phyloP scores from a whole-genome alignment of 2,888 invertebrate species.

The Eurytoma adleriae region DNA sequence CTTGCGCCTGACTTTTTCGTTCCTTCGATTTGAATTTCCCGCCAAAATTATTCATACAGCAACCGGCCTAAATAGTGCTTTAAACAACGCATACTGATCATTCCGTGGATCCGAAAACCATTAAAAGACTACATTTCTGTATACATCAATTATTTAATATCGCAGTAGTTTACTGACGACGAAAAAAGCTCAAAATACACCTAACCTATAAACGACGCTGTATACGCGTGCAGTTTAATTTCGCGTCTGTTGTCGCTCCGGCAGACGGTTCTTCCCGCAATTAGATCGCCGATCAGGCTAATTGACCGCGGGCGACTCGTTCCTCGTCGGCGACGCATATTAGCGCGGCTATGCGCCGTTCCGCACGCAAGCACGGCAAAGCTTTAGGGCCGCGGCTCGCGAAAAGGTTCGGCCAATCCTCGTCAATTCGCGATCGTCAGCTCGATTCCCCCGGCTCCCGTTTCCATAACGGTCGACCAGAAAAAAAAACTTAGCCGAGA shows the following conservation, averaged over 20 bases:
- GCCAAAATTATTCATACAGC: too few species aligned
- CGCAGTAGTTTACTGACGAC: neutral
- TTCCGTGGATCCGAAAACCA: neutral
- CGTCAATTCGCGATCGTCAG: neutral
- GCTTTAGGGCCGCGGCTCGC: neutral
- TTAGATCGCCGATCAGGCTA: constrained; percentile 44
- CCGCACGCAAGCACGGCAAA: constrained; percentile 11
- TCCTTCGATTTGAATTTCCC: too few species aligned
- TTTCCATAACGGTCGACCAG: too few species aligned
- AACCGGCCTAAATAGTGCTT: neutral
- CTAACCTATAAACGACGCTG: neutral
- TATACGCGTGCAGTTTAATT: neutral
- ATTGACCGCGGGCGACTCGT: constrained; percentile 26
- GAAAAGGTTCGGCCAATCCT: neutral
- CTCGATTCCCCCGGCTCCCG: neutral
- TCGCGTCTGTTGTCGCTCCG: neutral
- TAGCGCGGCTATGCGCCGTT: neutral
- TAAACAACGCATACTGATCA: neutral
- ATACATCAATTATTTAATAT: neutral
- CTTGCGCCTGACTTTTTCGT: too few species aligned
- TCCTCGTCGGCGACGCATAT: neutral
- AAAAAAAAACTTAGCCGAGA: too few species aligned
- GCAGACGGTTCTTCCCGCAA: constrained; percentile 30
- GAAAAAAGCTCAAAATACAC: neutral
- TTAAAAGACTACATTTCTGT: neutral